Evolutionary conservation across 2,888 invertebrate genomes (phyloP).

Genomic region (Phyto melanocephala): DNA sequence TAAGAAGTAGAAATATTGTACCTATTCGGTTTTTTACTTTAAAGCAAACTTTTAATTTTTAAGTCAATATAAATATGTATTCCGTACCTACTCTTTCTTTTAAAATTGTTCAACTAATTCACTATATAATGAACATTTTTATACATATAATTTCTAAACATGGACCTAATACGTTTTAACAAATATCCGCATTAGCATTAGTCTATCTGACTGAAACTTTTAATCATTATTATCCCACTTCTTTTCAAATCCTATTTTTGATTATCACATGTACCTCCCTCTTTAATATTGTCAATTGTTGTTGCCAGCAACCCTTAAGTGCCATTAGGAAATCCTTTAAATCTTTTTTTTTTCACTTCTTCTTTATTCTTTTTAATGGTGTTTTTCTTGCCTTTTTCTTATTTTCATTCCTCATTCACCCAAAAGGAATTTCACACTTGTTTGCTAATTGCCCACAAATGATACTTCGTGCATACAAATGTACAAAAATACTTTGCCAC

Average conservation of each 20-base stretch:
- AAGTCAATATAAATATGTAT: too few species aligned
- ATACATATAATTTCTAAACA: too few species aligned
- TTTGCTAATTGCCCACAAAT: slow-evolving; percentile 65
- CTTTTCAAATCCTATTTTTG: slow-evolving; percentile 18
- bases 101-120: too few species aligned
- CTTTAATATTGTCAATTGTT: background rate
- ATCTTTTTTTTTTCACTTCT: background rate
- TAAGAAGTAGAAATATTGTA: too few species aligned
- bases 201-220: too few species aligned
- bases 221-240: background rate
- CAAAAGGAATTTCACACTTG: slow-evolving; percentile 65
- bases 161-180: too few species aligned
- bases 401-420: slow-evolving; percentile 42
- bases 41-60: too few species aligned
- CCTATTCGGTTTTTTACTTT: too few species aligned
- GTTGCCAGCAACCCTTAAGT: slow-evolving; percentile 39
- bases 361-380: background rate
- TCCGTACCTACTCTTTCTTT: too few species aligned
- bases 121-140: too few species aligned
- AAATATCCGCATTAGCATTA: too few species aligned
- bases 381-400: slow-evolving; percentile 16
- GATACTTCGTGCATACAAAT: slow-evolving; percentile 65
- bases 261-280: background rate
- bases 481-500: slow-evolving; percentile 64
- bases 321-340: slow-evolving; percentile 32